Base-by-base conservation (phyloP, 1,140 invertebrate species). In the Prorops nasuta region DNA sequence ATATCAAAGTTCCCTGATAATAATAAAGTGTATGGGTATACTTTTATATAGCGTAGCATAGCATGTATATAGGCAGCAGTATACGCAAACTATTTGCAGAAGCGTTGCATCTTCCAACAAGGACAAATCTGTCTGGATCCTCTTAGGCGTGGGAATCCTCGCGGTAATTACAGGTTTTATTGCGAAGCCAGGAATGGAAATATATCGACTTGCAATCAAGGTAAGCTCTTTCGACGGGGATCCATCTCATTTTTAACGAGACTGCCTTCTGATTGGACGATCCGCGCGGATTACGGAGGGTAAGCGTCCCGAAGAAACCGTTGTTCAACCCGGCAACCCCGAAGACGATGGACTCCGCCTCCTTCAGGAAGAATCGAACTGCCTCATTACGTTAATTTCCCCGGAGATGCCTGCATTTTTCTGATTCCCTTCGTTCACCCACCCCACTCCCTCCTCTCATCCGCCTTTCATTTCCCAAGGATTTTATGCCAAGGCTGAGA, bases 371-470 rank as follows among this genome's bases (percentile, higher is more conserved):
- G 58, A 57, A 69, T 69, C 62, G 62, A 69, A 68, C 60, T 53
- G 54, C 62, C 58, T 68, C 66, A 69, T 69, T 69, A 69, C 67
- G 61, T 66, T 68, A 69, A 69, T 69, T 69, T 69, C 67, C 67
- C 67, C 54, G 49, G 67, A 69, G 67, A 69, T 68, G 56, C 50
- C 51, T 58, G 67, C 64, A 66, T 69, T 70, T 66, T 66, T 65
- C 63, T 61, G 67, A 65, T 67, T 66, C 56, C 60, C 57, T 65
- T 49, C 57, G 49, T 57, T 60, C 54, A 17, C 51, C 48, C 57
- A 51, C 55, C 14, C 24, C 15, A 16, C 50, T 48, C 37, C 18
- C n/a, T 28, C 32, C n/a, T 36, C 32, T 36, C 36, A 45, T 41
- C n/a, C 49, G 57, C 60, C 40, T 44, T 17, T 19, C 31, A 40